Evolutionary conservation across 2,888 invertebrate genomes (phyloP).

Genomic region (Apeira syringaria): DNA sequence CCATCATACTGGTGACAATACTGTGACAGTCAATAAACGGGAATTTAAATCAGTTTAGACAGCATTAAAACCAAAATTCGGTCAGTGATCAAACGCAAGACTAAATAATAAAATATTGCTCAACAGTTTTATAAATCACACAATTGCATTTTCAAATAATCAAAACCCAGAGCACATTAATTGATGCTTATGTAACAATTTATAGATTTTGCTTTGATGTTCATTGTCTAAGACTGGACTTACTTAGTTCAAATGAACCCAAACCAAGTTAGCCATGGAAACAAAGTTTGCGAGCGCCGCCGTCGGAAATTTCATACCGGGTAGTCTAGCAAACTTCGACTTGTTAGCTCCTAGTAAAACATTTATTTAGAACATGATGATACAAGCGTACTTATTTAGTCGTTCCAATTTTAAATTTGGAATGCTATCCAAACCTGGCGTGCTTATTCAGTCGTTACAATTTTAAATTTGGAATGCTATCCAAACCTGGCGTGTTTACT

Average conservation of each 20-base stretch:
- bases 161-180: conserved; percentile 4
- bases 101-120: too few species aligned
- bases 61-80: too few species aligned
- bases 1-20: conserved; percentile 2
- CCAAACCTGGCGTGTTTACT: too few species aligned
- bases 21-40: conserved; percentile 30
- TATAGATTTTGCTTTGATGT: conserved; percentile 45
- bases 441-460: too few species aligned
- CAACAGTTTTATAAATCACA: not conserved
- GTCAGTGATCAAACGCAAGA: too few species aligned
- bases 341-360: conserved; percentile 37
- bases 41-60: too few species aligned
- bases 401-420: too few species aligned
- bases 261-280: conserved; percentile 49
- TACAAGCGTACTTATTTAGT: too few species aligned
- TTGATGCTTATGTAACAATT: conserved; percentile 34
- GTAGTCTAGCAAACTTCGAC: conserved; percentile 42
- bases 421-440: too few species aligned
- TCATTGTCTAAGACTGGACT: conserved; percentile 52
- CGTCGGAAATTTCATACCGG: conserved; percentile 67
- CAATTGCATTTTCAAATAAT: too few species aligned
- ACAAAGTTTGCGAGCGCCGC: conserved; percentile 52
- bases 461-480: too few species aligned
- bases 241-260: conserved; percentile 40
- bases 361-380: conserved; percentile 45